A percentile compares a stretch with the other conserved stretches of the same genome.
These are phyloP conservation scores for Mobula birostris DNA, from an alignment of 2,113 vertebrate species.

Conservation along the genomic window DNA sequence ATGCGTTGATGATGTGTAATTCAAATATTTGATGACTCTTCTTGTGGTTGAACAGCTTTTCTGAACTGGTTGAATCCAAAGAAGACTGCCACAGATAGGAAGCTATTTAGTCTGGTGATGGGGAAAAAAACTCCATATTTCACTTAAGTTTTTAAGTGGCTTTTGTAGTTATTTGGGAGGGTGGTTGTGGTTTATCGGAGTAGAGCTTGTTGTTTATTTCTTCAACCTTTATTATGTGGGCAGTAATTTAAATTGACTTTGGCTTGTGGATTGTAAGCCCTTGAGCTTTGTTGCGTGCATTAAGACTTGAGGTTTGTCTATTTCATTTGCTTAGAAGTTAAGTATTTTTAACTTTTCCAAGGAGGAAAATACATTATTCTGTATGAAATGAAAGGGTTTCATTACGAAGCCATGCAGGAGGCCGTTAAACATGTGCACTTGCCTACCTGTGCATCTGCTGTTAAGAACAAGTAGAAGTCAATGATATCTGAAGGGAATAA, in stretches of 20 bases:
- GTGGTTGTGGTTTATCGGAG: conserved; percentile 25
- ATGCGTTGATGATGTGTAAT: neutral
- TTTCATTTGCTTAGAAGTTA: neutral
- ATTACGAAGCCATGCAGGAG: neutral
- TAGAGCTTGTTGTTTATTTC: conserved; percentile 34
- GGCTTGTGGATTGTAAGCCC: conserved; percentile 20
- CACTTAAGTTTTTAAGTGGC: neutral
- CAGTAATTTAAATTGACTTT: conserved; percentile 18
- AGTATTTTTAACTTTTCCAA: neutral
- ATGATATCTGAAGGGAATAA: neutral
- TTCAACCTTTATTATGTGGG: conserved; percentile 1
- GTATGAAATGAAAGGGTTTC: neutral
- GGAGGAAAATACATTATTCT: neutral
- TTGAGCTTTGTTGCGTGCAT: conserved; percentile 27
- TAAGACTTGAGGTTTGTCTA: conserved; percentile 9
- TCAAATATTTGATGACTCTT: conserved; percentile 21
- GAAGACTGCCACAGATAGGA: neutral
- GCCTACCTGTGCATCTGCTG: neutral
- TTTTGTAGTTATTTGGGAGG: conserved; percentile 30
- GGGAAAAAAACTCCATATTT: neutral
- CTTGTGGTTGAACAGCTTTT: neutral
- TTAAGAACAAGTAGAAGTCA: neutral
- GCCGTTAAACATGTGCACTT: neutral
- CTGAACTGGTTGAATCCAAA: conserved; percentile 3
- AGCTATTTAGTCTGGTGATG: neutral